phyloP scores from a whole-genome alignment of 2,888 invertebrate genomes.

The Stramonita haemastoma region DNA sequence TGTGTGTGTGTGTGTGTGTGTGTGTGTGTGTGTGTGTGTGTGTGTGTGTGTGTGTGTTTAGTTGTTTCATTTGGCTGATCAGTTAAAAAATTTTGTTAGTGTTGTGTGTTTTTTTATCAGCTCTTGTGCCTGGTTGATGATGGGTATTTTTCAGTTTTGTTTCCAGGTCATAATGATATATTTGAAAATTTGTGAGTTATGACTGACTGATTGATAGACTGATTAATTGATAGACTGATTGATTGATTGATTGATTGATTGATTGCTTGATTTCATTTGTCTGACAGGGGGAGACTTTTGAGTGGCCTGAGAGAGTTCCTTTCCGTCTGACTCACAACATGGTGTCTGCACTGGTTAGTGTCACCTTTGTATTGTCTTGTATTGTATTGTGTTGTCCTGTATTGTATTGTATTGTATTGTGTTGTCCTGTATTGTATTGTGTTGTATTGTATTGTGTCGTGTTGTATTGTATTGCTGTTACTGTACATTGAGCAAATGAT shows the following conservation, averaged over 20 bases:
- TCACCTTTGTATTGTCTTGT: background rate
- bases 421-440: too few relatives aligned
- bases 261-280: background rate
- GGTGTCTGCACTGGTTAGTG: slow-evolving; percentile 93
- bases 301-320: slow-evolving; percentile 85
- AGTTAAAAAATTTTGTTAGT: background rate
- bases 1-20: slow-evolving; percentile 9
- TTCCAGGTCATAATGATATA: background rate
- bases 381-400: background rate
- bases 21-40: background rate
- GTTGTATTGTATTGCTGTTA: too few relatives aligned
- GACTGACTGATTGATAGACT: background rate
- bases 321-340: slow-evolving; percentile 98
- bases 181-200: background rate
- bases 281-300: slow-evolving; percentile 86
- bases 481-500: too few relatives aligned
- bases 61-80: too few relatives aligned
- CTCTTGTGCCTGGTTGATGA: too few relatives aligned
- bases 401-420: too few relatives aligned
- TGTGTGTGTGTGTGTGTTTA: too few relatives aligned
- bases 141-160: too few relatives aligned
- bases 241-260: background rate
- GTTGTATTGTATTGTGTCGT: too few relatives aligned
- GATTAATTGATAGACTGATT: background rate
- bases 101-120: background rate